These are phyloP conservation scores for Astyanax mexicanus DNA, from an alignment of 2,797 vertebrate species.

Conservation along the genomic window DNA sequence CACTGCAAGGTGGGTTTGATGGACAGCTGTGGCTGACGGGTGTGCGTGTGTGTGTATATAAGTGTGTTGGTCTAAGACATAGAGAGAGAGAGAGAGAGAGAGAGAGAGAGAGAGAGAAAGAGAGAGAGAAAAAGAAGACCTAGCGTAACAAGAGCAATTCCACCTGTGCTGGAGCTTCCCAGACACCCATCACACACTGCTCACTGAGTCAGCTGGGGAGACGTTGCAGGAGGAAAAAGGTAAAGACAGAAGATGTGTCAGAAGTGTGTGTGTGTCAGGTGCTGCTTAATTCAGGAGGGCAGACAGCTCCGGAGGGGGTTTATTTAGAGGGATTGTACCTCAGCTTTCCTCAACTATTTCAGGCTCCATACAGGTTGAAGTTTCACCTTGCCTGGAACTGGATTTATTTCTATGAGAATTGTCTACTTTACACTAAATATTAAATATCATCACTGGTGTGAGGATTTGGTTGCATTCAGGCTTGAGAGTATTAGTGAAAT, in stretches of 20 bases:
- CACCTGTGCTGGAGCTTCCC: background rate
- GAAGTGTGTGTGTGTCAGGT: background rate
- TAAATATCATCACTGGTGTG: too few species aligned
- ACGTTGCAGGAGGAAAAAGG: background rate
- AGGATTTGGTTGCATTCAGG: too few species aligned
- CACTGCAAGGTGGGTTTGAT: conserved; percentile 13
- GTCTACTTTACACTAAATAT: too few species aligned
- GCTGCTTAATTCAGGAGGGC: background rate
- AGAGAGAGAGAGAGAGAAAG: background rate
- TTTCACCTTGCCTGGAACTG: background rate
- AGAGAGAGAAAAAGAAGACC: background rate
- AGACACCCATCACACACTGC: background rate
- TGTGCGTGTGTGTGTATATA: background rate
- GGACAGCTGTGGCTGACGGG: conserved; percentile 9
- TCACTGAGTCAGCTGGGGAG: background rate
- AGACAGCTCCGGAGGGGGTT: background rate
- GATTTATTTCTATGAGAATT: too few species aligned
- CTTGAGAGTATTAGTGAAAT: too few species aligned
- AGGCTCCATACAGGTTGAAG: background rate
- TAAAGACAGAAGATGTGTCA: background rate
- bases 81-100: conserved; percentile 4
- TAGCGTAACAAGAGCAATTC: background rate
- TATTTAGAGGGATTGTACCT: background rate
- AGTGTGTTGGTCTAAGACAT: background rate
- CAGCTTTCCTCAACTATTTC: background rate